phyloP scores from a whole-genome alignment of 2,113 vertebrate genomes.

The Acanthisitta chloris region DNA sequence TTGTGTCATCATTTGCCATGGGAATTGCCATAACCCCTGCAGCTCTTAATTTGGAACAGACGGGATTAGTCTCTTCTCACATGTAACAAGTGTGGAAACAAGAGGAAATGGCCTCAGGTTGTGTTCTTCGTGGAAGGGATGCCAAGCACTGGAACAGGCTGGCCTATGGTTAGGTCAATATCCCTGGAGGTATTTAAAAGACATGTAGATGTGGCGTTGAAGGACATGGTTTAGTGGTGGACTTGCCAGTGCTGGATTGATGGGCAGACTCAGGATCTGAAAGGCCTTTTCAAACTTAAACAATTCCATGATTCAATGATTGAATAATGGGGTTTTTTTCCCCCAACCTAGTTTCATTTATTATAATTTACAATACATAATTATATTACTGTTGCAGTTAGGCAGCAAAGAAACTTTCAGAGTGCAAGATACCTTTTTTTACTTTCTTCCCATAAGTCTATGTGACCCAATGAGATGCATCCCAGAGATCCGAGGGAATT shows the following conservation, averaged over 20 bases:
- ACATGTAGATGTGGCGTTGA: background rate
- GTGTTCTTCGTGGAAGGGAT: background rate
- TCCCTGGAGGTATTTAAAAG: background rate
- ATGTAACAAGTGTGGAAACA: background rate
- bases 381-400: background rate
- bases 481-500: background rate
- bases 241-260: background rate
- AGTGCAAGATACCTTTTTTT: background rate
- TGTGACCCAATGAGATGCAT: too few species aligned
- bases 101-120: background rate
- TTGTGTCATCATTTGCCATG: too few species aligned
- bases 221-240: too few species aligned
- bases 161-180: background rate
- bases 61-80: accelerated
- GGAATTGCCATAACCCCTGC: too few species aligned
- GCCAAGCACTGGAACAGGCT: background rate
- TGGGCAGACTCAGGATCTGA: background rate
- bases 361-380: background rate
- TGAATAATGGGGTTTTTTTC: background rate
- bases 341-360: background rate
- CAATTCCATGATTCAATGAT: background rate
- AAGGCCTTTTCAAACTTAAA: background rate
- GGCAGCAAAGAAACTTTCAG: background rate
- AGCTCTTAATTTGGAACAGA: too few species aligned
- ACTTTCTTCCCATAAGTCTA: background rate